phyloP scores from a whole-genome alignment of 2,113 vertebrate species.

The Reinhardtius hippoglossoides region DNA sequence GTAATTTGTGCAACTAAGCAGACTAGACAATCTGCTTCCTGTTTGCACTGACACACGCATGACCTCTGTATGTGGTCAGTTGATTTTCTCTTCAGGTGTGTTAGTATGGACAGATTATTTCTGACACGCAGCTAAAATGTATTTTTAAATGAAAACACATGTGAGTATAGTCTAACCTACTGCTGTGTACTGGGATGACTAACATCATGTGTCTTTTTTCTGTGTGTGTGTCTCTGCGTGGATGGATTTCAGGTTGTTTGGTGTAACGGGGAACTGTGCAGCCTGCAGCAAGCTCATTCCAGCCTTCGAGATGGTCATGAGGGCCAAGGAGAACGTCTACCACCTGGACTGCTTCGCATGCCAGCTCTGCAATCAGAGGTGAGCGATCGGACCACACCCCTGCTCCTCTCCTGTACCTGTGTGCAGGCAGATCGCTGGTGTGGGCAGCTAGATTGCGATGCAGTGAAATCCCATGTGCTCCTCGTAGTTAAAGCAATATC shows the following conservation, averaged over 20 bases:
- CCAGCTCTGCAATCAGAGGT: slow-evolving; percentile 99
- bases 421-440: slow-evolving; percentile 8
- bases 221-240: slow-evolving; percentile 6
- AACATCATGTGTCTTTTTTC: not conserved
- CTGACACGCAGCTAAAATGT: too few species aligned
- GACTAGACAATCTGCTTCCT: too few species aligned
- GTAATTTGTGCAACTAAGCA: too few species aligned
- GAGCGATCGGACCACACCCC: slow-evolving; percentile 61
- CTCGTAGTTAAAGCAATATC: slow-evolving; percentile 17
- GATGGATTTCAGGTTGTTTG: slow-evolving; percentile 89
- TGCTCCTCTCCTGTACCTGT: not conserved
- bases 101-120: too few species aligned
- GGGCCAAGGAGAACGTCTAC: slow-evolving; percentile 98
- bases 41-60: too few species aligned
- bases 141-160: too few species aligned
- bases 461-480: slow-evolving; percentile 11
- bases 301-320: slow-evolving; percentile 99
- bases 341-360: slow-evolving; percentile 99
- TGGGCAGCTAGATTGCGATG: not conserved
- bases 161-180: too few species aligned
- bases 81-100: too few species aligned
- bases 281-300: slow-evolving; percentile 99
- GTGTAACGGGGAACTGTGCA: slow-evolving; percentile 97
- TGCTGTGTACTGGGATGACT: not conserved
- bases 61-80: too few species aligned